phyloP scores from a whole-genome alignment of 2,888 invertebrate genomes.

The Hydraecia micacea region DNA sequence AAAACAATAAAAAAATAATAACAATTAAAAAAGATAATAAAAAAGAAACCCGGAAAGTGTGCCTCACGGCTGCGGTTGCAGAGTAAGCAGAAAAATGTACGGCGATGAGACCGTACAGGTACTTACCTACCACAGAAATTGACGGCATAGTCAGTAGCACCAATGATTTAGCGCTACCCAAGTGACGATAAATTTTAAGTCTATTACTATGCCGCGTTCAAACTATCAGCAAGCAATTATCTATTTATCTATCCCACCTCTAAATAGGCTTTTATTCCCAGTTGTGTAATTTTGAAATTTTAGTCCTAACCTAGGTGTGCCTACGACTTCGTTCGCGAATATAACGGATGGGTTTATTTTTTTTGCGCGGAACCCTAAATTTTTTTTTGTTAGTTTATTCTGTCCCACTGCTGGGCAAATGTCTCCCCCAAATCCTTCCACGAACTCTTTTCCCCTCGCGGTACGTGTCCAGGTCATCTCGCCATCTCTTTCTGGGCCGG shows the following conservation, averaged over 20 bases:
- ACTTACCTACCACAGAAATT: neutral
- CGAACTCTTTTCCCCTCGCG: too few species aligned
- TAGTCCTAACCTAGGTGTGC: neutral
- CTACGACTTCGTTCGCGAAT: neutral
- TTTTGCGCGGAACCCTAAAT: neutral
- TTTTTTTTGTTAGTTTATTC: too few species aligned
- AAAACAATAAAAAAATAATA: too few species aligned
- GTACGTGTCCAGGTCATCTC: too few species aligned
- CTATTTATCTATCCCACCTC: conserved; percentile 22
- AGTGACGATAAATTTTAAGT: conserved; percentile 47
- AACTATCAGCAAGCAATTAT: conserved; percentile 36
- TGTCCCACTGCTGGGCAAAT: too few species aligned
- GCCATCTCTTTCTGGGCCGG: too few species aligned
- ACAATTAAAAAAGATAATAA: too few species aligned
- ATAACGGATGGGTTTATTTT: neutral
- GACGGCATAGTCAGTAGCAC: neutral
- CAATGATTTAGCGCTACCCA: conserved; percentile 21
- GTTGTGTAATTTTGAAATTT: conserved; percentile 18
- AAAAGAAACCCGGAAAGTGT: too few species aligned
- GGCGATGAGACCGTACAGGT: too few species aligned
- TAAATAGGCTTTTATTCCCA: conserved; percentile 35
- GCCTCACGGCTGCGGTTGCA: too few species aligned
- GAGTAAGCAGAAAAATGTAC: too few species aligned
- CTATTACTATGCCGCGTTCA: conserved; percentile 15
- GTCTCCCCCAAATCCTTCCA: too few species aligned